These are phyloP conservation scores for Oligia fasciuncula DNA, from an alignment of 2,888 invertebrate species.

Conservation along the genomic window DNA sequence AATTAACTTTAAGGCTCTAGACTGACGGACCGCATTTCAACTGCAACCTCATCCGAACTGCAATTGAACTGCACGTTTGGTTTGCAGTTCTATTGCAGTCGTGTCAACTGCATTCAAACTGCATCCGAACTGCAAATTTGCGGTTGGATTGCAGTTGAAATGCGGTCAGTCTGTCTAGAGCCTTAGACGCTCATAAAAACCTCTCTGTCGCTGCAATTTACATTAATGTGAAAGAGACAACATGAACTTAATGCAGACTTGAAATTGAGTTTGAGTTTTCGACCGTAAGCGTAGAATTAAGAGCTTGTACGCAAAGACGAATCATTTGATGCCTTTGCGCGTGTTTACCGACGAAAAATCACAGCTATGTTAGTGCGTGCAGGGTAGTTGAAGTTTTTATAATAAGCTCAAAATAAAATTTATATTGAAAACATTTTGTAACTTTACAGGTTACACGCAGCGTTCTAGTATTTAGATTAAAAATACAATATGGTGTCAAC, in stretches of 20 bases:
- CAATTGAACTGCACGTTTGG: no score
- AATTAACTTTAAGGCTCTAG: not conserved
- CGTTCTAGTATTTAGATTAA: not conserved
- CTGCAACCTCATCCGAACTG: no score
- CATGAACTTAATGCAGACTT: not conserved
- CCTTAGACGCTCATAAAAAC: not conserved
- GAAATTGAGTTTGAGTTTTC: conserved; percentile 22
- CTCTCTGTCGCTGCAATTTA: not conserved
- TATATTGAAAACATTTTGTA: conserved; percentile 13
- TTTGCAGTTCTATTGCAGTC: no score
- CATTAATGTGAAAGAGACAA: conserved; percentile 9
- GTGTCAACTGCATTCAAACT: no score
- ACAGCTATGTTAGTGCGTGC: not conserved
- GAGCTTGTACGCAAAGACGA: not conserved
- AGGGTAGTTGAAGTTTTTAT: conserved; percentile 13
- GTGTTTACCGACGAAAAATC: not conserved
- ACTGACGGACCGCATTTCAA: no score
- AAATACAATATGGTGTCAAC: not conserved
- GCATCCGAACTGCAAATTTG: no score
- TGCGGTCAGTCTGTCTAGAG: no score
- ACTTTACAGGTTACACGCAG: conserved; percentile 13
- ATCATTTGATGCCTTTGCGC: conserved; percentile 8
- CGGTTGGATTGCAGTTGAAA: no score
- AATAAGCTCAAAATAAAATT: conserved; percentile 23
- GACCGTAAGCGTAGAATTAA: conserved; percentile 41